Evolutionary conservation across 2,113 vertebrate genomes (phyloP).

Genomic region (Casuarius casuarius): DNA sequence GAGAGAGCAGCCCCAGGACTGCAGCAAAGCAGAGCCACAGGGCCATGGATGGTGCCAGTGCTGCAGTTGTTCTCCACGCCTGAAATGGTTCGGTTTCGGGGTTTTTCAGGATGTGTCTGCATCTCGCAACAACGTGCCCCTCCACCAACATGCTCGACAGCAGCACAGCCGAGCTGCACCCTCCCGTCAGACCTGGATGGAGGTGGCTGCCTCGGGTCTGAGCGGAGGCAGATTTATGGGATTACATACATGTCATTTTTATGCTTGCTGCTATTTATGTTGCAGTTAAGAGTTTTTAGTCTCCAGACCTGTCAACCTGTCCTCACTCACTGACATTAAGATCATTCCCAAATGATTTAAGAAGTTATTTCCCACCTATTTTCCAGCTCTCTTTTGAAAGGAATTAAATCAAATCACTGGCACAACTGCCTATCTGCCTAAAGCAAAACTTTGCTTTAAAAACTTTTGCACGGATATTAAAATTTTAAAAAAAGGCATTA

Average conservation of each 20-base stretch:
- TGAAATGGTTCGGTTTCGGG: too few species aligned
- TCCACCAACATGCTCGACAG: neutral
- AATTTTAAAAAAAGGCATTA: neutral
- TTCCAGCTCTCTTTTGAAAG: neutral
- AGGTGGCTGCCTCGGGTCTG: too few species aligned
- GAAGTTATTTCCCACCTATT: neutral
- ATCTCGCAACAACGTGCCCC: neutral
- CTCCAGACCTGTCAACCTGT: neutral
- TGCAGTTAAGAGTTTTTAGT: rapidly evolving
- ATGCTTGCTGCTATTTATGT: neutral
- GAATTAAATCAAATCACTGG: neutral
- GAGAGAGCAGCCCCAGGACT: too few species aligned
- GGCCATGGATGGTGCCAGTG: too few species aligned
- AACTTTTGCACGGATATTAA: neutral
- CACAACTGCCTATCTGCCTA: neutral
- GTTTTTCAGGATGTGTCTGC: too few species aligned
- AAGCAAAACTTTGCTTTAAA: neutral
- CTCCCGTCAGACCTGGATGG: neutral
- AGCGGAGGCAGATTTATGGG: neutral
- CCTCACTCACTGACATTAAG: neutral
- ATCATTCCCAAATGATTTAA: neutral
- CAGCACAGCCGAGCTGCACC: neutral
- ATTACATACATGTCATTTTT: rapidly evolving
- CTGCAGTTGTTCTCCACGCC: too few species aligned
- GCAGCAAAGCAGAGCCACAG: too few species aligned